A percentile compares a stretch with the other conserved stretches of the same genome.
Conservation (phyloP, 1,140 invertebrate species). For the Drosophila santomea region DNA sequence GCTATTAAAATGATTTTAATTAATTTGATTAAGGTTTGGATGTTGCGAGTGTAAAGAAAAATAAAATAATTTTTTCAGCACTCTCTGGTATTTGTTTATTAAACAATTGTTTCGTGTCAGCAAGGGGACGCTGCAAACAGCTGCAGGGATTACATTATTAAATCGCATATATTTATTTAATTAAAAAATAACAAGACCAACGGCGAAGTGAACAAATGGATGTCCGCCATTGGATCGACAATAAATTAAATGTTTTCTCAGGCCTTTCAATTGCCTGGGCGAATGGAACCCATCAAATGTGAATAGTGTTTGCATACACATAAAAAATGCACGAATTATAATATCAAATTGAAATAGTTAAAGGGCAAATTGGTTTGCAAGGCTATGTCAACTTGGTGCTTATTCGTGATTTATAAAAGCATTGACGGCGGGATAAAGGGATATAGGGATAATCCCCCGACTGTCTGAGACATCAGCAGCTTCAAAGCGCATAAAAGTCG, state of each 20-base stretch:
- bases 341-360: constrained; percentile 16
- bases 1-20: constrained; percentile 45
- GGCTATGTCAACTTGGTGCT: constrained; percentile 8
- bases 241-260: constrained; percentile 44
- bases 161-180: constrained; percentile 23
- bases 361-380: neutral
- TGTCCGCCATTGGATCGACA: constrained; percentile 16
- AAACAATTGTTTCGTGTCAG: constrained; percentile 28
- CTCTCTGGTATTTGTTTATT: constrained; percentile 41
- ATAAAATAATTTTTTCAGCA: constrained; percentile 12
- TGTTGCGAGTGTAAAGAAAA: constrained; percentile 4
- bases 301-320: neutral
- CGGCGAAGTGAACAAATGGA: constrained; percentile 32
- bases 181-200: constrained; percentile 17
- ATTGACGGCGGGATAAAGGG: neutral
- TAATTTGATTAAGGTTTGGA: constrained; percentile 53
- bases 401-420: constrained; percentile 15
- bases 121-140: constrained; percentile 19
- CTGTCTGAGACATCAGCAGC: constrained; percentile 17
- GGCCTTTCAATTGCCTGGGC: constrained; percentile 31
- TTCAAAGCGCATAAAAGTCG: constrained; percentile 38
- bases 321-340: constrained; percentile 13
- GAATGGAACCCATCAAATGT: constrained; percentile 22
- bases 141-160: constrained; percentile 45
- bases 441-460: constrained; percentile 13